Evolutionary conservation across 2,797 vertebrate species (phyloP).

Genomic region (Erethizon dorsatum): DNA sequence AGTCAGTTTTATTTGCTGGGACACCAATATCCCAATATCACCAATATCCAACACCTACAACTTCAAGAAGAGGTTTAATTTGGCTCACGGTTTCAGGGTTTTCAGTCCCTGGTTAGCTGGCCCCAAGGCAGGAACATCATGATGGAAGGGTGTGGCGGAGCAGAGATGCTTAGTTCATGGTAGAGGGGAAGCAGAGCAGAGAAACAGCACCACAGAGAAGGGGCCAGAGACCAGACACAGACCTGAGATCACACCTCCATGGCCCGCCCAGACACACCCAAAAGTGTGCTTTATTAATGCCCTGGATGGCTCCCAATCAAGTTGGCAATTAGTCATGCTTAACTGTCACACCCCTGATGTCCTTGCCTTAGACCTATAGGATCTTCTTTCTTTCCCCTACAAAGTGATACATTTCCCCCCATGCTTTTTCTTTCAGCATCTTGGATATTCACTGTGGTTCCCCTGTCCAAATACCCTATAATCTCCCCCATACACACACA

Average conservation of each 20-base stretch:
- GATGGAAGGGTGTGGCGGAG: background rate
- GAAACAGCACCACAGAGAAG: background rate
- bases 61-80: background rate
- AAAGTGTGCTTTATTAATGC: background rate
- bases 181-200: background rate
- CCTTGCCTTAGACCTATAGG: background rate
- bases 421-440: background rate
- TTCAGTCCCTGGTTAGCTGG: background rate
- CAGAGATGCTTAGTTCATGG: background rate
- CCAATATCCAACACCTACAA: background rate
- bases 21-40: background rate
- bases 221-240: background rate
- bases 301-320: background rate
- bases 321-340: background rate
- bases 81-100: background rate
- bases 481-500: background rate
- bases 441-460: background rate
- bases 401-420: background rate
- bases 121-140: background rate
- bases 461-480: background rate
- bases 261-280: background rate
- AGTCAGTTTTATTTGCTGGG: background rate
- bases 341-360: background rate
- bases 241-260: background rate
- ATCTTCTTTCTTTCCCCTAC: background rate